Evolutionary conservation across 1,140 invertebrate species (phyloP), one percentile per base, ranked within the genome.

Genomic region (Fopius arisanus): DNA sequence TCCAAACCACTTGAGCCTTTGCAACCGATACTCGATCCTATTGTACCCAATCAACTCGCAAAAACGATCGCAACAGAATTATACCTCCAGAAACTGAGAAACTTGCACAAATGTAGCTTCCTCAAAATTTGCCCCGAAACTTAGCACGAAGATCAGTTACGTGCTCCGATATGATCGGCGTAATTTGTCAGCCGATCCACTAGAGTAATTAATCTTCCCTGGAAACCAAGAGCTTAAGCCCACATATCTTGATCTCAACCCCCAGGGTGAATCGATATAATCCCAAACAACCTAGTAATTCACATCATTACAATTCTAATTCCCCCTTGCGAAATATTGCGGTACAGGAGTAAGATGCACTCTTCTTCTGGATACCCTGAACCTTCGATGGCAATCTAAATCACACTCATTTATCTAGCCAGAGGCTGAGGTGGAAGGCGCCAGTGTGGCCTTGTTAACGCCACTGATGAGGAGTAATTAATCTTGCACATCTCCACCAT

Each of bases 401-500:
- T 66, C 28, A 10, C 59, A 72, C 16, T 65, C 31, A 72, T 72
- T 72, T 67, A 72, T 72, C 62, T 71, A 12, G 54, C 28, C 37
- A 37, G 31, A 41, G 70, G 37, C 65, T 26, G 63, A 65, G 37
- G 70, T n/a, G n/a, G n/a, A n/a, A 37, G 9, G 3, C 7, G 33
- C 1, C 12, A 37, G 40, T 72, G 70, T 65, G 21, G 28, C 37
- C 70, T 72, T 72, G 70, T 72, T 72, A 72, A 72, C 62, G 70
- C 21, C 70, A 29, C 37, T 67, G 70, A 72, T 72, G 70, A 72
- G 59, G 65, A 48, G 23, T 66, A 65, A 72, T 72, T 72, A 72
- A 72, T 72, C 59, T 67, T 31, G 14, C 70, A 40, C 23, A 59
- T 19, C 54, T 26, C 54, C 54, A 59, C 10, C 54, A 19, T 28